phyloP scores from a whole-genome alignment of 2,113 vertebrate genomes.

The Mesocricetus auratus region DNA sequence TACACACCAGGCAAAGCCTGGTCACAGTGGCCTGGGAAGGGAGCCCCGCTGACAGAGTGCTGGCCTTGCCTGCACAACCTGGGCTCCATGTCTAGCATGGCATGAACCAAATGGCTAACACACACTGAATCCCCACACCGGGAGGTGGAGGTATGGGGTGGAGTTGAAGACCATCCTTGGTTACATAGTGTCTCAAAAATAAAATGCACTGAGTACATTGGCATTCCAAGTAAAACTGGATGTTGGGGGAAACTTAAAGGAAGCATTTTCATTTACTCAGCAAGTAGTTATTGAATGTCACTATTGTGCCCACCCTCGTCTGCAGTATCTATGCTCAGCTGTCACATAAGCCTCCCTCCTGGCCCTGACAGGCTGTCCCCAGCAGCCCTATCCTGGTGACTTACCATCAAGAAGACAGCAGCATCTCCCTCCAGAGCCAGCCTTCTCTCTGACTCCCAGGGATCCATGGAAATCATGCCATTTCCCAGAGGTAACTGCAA shows the following conservation, averaged over 20 bases:
- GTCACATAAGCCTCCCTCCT: no score
- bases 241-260: not conserved
- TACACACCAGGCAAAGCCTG: not conserved
- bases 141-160: not conserved
- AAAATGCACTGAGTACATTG: not conserved
- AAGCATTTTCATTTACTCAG: not conserved
- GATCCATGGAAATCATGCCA: no score
- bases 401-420: not conserved
- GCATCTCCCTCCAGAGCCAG: not conserved
- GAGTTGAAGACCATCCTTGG: not conserved
- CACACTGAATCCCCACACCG: not conserved
- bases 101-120: not conserved
- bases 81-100: not conserved
- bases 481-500: not conserved
- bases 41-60: not conserved
- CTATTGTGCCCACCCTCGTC: not conserved
- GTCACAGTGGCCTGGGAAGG: not conserved
- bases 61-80: not conserved
- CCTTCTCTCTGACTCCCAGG: not conserved
- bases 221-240: not conserved
- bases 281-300: not conserved
- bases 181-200: not conserved
- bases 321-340: not conserved
- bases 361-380: not conserved
- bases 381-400: not conserved